Percentiles rank a stretch among this genome's conserved stretches.
phyloP scores from a whole-genome alignment of 2,888 invertebrate genomes.

The Lutraria lutraria region DNA sequence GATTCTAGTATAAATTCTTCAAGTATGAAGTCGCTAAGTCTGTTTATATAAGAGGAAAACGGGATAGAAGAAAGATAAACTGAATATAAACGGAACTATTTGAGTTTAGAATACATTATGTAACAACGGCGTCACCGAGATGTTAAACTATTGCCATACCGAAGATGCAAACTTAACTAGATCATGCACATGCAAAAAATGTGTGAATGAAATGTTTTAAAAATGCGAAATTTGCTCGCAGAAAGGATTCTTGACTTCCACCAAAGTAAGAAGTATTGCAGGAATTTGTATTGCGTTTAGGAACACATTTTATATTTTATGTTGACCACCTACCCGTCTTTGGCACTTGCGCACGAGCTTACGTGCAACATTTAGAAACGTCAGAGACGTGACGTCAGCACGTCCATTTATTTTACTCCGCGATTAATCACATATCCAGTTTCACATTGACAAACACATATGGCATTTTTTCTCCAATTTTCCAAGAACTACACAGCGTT shows the following conservation, averaged over 20 bases:
- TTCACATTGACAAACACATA: slow-evolving; percentile 38
- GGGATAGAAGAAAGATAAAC: too few relatives aligned
- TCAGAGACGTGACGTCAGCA: slow-evolving; percentile 40
- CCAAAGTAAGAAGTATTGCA: background rate
- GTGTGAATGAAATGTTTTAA: slow-evolving; percentile 12
- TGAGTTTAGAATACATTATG: background rate
- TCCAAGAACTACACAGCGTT: slow-evolving; percentile 32
- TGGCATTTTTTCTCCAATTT: slow-evolving; percentile 34
- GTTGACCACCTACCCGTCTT: slow-evolving; percentile 74
- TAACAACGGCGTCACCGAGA: background rate
- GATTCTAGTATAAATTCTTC: too few relatives aligned
- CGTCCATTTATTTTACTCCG: slow-evolving; percentile 32
- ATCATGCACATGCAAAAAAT: slow-evolving; percentile 14
- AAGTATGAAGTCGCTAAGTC: too few relatives aligned
- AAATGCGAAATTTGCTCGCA: background rate
- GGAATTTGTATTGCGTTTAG: background rate
- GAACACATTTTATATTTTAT: background rate
- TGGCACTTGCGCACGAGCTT: slow-evolving; percentile 79
- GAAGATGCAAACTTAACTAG: background rate
- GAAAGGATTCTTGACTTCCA: background rate
- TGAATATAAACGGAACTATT: too few relatives aligned
- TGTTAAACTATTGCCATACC: slow-evolving; percentile 20
- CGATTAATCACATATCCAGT: slow-evolving; percentile 38
- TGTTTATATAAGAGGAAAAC: too few relatives aligned
- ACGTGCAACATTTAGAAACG: slow-evolving; percentile 74